Base-by-base conservation (phyloP, 2,888 invertebrate genomes). In the Aricia artaxerxes region DNA sequence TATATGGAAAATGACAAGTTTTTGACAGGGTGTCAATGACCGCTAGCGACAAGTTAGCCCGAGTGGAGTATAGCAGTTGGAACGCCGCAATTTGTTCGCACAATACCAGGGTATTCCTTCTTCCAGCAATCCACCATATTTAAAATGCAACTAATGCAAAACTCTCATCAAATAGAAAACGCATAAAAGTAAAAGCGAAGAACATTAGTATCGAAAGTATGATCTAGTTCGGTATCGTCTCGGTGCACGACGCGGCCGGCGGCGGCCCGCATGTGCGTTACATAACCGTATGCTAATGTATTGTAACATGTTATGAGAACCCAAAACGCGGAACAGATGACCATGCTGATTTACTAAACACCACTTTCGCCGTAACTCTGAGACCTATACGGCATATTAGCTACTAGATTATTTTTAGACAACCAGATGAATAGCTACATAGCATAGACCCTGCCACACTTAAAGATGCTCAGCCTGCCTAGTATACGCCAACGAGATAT, bases 321-420 rank as follows among this genome's bases (percentile, higher is more conserved):
- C 31, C 35, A 69, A 69, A 69, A 69, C 16, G 69, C 69, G 69
- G 69, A 69, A 69, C 69, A 69, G 69, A 69, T 69, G 69, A 69
- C 69, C 69, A 35, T 69, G 13, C 69, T 13, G 69, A 35, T 69
- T 35, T 35, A 35, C 69, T 35, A 69, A 69, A 69, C 35, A 35
- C 35, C 69, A 69, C 69, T 69, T 69, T 69, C 69, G 69, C 69
- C 16, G 69, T 69, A 69, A 35, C 1, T 13, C 69, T 69, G 13
- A 69, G 69, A 69, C 35, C 69, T 35, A 69, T 64, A 64, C 31
- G 4, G 4, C 31, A 49, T 5, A 44, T 24, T 24, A 0, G 9
- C 44, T 2, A 24, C 24, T 24, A 31, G 57, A 57, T 49, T 49
- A 49, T 57, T 16, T 16, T 57, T 16, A 13, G 3, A 13, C 3